These are phyloP conservation scores for Idaea straminata DNA, from an alignment of 2,888 invertebrate species.

Conservation along the genomic window DNA sequence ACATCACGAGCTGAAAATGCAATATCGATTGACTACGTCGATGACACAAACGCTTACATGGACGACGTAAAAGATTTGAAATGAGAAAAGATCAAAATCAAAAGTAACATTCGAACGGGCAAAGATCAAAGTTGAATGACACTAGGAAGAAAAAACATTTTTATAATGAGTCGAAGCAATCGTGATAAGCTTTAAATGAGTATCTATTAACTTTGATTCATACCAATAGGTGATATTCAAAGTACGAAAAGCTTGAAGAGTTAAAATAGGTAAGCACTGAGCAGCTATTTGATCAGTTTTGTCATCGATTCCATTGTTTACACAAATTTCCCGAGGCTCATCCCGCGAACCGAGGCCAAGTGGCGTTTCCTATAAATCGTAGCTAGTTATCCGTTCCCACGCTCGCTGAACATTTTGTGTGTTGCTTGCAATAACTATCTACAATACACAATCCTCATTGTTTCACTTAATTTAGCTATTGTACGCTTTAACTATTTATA, in stretches of 20 bases:
- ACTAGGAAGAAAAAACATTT: constrained; percentile 49
- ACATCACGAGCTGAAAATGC: constrained; percentile 42
- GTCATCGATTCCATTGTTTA: constrained; percentile 47
- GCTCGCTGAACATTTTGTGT: constrained; percentile 66
- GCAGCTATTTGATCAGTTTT: constrained; percentile 22
- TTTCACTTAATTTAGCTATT: constrained; percentile 77
- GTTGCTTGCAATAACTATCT: constrained; percentile 61
- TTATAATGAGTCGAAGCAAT: constrained; percentile 54
- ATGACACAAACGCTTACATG: constrained; percentile 38
- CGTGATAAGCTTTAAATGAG: constrained; percentile 55
- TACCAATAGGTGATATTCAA: background rate
- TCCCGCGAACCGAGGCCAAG: constrained; percentile 49
- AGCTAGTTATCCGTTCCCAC: constrained; percentile 67
- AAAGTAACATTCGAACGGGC: constrained; percentile 60
- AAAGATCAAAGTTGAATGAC: constrained; percentile 79
- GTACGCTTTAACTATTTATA: constrained; percentile 68
- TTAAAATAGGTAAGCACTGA: background rate
- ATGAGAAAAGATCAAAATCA: constrained; percentile 64
- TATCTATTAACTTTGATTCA: constrained; percentile 27
- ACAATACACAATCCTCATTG: constrained; percentile 75
- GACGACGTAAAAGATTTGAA: constrained; percentile 53
- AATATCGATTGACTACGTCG: constrained; percentile 35
- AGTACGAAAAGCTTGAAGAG: constrained; percentile 6
- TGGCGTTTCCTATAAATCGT: constrained; percentile 62
- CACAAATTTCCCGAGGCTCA: constrained; percentile 50